These are phyloP conservation scores for Lysandra bellargus DNA, from an alignment of 2,888 invertebrate genomes.

Conservation along the genomic window DNA sequence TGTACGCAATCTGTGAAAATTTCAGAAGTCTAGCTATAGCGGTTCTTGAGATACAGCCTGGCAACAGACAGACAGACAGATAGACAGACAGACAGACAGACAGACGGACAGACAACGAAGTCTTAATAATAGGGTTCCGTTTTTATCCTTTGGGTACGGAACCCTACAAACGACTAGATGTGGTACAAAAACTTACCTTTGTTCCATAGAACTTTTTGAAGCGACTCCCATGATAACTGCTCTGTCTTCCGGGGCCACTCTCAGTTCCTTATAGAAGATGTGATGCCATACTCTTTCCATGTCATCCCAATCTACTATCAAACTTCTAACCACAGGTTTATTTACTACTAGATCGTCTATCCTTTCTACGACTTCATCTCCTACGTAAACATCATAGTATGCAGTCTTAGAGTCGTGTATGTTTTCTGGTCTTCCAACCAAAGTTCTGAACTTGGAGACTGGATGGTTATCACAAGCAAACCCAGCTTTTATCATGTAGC, in stretches of 20 bases:
- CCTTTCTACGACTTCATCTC: slow-evolving; percentile 54
- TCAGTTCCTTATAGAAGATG: slow-evolving; percentile 62
- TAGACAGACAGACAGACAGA: too few relatives aligned
- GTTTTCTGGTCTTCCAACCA: slow-evolving; percentile 62
- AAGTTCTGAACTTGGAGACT: slow-evolving; percentile 61
- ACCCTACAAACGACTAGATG: too few relatives aligned
- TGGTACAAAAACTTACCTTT: slow-evolving; percentile 54
- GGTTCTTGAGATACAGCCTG: too few relatives aligned
- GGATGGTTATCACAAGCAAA: slow-evolving; percentile 72
- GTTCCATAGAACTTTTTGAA: slow-evolving; percentile 49
- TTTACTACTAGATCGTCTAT: slow-evolving; percentile 52
- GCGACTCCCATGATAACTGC: slow-evolving; percentile 56
- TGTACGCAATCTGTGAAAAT: too few relatives aligned
- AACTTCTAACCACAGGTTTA: slow-evolving; percentile 55
- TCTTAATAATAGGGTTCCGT: too few relatives aligned
- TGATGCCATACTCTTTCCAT: slow-evolving; percentile 72
- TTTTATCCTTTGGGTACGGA: too few relatives aligned
- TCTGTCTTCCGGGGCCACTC: slow-evolving; percentile 67
- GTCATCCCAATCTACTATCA: slow-evolving; percentile 66
- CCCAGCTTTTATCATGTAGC: slow-evolving; percentile 63
- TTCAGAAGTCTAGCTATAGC: too few relatives aligned
- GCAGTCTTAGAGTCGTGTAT: slow-evolving; percentile 57
- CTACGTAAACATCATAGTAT: slow-evolving; percentile 61
- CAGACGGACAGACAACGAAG: too few relatives aligned
- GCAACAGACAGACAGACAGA: too few relatives aligned